Conservation (phyloP, 2,797 vertebrate genomes). For the Brotula barbata region DNA sequence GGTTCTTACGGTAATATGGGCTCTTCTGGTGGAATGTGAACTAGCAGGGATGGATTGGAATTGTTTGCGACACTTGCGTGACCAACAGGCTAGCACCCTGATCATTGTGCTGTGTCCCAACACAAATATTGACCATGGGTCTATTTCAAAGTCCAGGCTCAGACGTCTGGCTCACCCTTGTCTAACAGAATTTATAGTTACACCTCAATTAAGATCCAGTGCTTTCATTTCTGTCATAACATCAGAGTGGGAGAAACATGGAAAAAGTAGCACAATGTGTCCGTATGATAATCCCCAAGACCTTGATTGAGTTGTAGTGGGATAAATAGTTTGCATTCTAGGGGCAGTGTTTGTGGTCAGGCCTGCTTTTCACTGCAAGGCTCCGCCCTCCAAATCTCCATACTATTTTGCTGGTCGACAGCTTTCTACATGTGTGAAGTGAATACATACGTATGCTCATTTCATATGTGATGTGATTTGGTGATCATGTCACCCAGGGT, state of each 20-base stretch:
- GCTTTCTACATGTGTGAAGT: conserved; percentile 28
- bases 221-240: conserved; percentile 44
- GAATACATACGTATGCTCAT: no score
- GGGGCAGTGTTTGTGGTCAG: conserved; percentile 35
- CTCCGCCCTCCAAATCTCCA: conserved; percentile 30
- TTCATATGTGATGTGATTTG: no score
- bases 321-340: conserved; percentile 50
- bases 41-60: conserved; percentile 41
- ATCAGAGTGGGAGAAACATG: conserved; percentile 28
- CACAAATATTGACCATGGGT: no score
- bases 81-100: conserved; percentile 21
- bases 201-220: conserved; percentile 7
- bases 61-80: conserved; percentile 38
- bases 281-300: conserved; percentile 45
- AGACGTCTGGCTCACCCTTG: conserved; percentile 3
- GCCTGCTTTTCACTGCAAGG: conserved; percentile 24
- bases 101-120: conserved; percentile 60
- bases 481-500: conserved; percentile 44
- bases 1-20: background rate
- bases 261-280: conserved; percentile 50
- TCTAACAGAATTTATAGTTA: conserved; percentile 13
- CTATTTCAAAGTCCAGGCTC: conserved; percentile 66
- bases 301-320: conserved; percentile 19
- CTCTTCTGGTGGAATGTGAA: conserved; percentile 51
- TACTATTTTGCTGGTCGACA: conserved; percentile 34